Evolutionary conservation across 2,797 vertebrate species (phyloP).

Genomic region (Podarcis siculus): DNA sequence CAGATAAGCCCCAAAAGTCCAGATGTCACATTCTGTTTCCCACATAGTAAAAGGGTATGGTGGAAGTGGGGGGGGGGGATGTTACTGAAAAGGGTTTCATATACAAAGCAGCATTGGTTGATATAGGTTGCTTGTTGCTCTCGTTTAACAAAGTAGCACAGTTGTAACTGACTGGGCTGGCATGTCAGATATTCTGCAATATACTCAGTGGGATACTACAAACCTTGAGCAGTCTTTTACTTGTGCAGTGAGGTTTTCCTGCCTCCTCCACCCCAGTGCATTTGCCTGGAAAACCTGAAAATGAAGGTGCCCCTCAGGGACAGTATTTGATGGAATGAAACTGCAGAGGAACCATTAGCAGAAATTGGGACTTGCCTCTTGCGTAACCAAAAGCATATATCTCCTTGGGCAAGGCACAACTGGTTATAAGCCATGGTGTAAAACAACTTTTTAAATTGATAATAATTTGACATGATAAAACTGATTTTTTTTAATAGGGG

Average conservation of each 20-base stretch:
- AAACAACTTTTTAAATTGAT: neutral
- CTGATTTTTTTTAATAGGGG: slow-evolving; percentile 82
- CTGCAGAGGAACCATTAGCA: neutral
- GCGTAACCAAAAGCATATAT: neutral
- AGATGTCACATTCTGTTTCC: neutral
- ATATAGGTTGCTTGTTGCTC: neutral
- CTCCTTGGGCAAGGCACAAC: neutral
- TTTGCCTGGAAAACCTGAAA: neutral
- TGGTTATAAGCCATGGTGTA: neutral
- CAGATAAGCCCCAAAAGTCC: neutral
- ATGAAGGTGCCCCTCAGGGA: neutral
- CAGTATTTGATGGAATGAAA: neutral
- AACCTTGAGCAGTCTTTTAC: neutral
- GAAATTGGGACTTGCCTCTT: neutral
- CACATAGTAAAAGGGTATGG: neutral
- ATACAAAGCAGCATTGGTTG: neutral
- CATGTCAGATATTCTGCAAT: neutral
- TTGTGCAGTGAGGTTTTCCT: neutral
- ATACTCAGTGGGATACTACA: neutral
- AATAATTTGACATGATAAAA: slow-evolving; percentile 21
- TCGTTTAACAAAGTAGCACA: neutral
- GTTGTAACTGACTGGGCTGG: neutral
- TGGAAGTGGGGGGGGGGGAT: neutral
- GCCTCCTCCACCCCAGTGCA: neutral
- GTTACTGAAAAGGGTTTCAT: neutral